These are phyloP conservation scores for Stramonita haemastoma DNA, from an alignment of 2,888 invertebrate genomes.

Conservation along the genomic window DNA sequence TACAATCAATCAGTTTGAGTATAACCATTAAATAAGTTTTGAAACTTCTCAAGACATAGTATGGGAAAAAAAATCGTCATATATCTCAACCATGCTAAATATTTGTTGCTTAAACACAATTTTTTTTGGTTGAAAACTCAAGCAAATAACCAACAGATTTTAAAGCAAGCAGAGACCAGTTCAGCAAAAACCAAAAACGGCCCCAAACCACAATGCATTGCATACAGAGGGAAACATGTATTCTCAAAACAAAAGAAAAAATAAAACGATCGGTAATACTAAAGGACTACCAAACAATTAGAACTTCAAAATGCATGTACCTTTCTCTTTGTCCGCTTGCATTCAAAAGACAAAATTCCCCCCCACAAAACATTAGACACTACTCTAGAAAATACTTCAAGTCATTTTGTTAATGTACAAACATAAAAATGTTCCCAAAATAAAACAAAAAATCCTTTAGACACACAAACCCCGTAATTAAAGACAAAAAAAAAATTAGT, in stretches of 20 bases:
- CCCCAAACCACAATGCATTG: constrained; percentile 16
- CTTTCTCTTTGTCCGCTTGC: constrained; percentile 44
- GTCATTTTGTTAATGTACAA: not conserved
- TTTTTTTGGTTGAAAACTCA: not conserved
- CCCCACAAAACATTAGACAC: constrained; percentile 11
- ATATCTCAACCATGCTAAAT: too few species aligned
- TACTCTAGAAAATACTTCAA: not conserved
- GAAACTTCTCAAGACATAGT: too few species aligned
- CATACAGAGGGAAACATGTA: not conserved
- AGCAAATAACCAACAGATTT: not conserved
- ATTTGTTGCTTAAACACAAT: not conserved
- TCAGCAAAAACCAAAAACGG: not conserved
- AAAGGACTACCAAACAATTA: too few species aligned
- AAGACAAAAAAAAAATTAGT: not conserved
- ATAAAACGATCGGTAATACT: not conserved
- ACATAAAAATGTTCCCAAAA: not conserved
- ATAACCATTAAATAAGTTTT: too few species aligned
- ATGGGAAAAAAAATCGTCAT: too few species aligned
- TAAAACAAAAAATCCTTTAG: not conserved
- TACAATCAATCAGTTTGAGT: too few species aligned
- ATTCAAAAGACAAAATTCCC: constrained; percentile 26
- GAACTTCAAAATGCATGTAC: not conserved
- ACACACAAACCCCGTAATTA: not conserved
- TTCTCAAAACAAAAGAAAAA: not conserved
- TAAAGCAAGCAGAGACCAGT: not conserved